Conservation (phyloP, 2,113 vertebrate genomes). For the Rhinolophus sinicus region DNA sequence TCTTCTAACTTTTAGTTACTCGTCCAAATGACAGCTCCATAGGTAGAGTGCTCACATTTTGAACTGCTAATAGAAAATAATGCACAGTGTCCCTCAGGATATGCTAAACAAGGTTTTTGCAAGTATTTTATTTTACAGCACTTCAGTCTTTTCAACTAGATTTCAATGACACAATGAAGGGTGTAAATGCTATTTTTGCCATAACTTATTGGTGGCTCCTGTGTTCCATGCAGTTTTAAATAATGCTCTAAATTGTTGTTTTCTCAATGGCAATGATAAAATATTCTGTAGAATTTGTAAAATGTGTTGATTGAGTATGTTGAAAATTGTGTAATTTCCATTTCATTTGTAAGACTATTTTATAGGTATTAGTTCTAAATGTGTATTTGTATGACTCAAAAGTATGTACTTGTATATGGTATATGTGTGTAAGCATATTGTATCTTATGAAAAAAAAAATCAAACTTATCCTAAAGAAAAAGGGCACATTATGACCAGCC, state of each 20-base stretch:
- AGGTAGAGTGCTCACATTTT: neutral
- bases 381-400: conserved; percentile 69
- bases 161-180: conserved; percentile 79
- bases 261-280: conserved; percentile 75
- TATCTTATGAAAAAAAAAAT: conserved; percentile 77
- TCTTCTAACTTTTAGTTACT: conserved; percentile 5
- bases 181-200: conserved; percentile 82
- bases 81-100: conserved; percentile 51
- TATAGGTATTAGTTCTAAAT: conserved; percentile 70
- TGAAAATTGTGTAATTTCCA: conserved; percentile 80
- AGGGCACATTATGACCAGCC: conserved; percentile 84
- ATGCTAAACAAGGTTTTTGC: conserved; percentile 35
- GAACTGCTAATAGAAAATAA: conserved; percentile 59
- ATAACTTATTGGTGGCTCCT: conserved; percentile 82
- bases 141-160: conserved; percentile 76
- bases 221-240: conserved; percentile 79
- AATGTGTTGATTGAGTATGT: conserved; percentile 80
- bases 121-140: conserved; percentile 64
- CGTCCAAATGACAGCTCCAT: neutral
- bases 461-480: conserved; percentile 88
- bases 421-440: conserved; percentile 70
- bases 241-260: conserved; percentile 82
- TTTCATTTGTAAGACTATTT: conserved; percentile 79
- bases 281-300: conserved; percentile 81
- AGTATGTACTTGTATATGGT: conserved; percentile 61